Percentiles rank a stretch among this genome's conserved stretches.
These are phyloP conservation scores for Copidosoma floridanum DNA, from an alignment of 1,140 invertebrate species.

Conservation along the genomic window DNA sequence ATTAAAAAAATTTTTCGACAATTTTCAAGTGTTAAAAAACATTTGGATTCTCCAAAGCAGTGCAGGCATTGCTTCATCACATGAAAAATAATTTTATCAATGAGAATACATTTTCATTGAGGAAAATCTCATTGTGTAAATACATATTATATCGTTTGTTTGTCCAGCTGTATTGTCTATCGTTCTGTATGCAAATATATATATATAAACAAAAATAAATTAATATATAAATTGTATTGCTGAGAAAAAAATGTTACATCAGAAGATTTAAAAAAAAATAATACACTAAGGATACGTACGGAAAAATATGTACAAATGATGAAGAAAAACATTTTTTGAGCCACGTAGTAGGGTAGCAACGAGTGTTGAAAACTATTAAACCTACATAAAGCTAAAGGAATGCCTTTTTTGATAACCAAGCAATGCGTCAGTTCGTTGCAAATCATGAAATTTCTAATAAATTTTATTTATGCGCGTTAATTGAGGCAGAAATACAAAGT, in stretches of 20 bases:
- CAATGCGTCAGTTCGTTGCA: not conserved
- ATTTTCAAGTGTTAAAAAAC: not conserved
- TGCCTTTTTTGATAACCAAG: constrained; percentile 12
- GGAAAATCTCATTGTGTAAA: not conserved
- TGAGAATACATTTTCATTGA: not conserved
- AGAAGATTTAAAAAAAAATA: constrained; percentile 21
- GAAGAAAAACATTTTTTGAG: constrained; percentile 27
- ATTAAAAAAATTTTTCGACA: too few relatives aligned
- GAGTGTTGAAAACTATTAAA: constrained; percentile 33
- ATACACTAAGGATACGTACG: constrained; percentile 25
- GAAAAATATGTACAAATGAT: constrained; percentile 31
- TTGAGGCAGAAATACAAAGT: too few relatives aligned
- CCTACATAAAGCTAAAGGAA: not conserved
- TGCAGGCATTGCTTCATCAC: constrained; percentile 32
- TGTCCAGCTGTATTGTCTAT: constrained; percentile 52
- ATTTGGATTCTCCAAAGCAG: constrained; percentile 27
- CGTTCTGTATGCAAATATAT: constrained; percentile 40
- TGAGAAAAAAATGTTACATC: not conserved
- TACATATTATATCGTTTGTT: constrained; percentile 28
- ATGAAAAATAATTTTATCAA: not conserved
- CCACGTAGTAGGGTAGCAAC: constrained; percentile 32
- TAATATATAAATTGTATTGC: constrained; percentile 8
- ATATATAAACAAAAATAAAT: constrained; percentile 20
- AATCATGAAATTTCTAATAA: constrained; percentile 3
- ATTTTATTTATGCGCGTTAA: too few relatives aligned